Evolutionary conservation across 2,113 vertebrate genomes (phyloP).

Genomic region (Brachyistius frenatus): DNA sequence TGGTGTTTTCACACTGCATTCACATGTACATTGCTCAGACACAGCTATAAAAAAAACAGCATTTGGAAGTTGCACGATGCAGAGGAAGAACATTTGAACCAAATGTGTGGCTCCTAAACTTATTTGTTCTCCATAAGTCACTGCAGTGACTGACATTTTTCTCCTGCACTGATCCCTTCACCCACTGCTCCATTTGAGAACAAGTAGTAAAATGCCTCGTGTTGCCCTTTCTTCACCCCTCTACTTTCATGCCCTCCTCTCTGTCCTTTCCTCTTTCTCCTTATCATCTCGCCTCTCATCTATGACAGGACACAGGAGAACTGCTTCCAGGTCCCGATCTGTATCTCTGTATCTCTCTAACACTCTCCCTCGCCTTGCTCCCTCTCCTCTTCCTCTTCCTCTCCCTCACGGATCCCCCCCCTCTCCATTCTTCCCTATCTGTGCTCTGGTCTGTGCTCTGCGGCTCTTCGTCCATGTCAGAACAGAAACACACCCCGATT

Average conservation of each 20-base stretch:
- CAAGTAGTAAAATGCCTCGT: conserved; percentile 46
- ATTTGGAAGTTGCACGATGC: conserved; percentile 17
- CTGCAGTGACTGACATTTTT: conserved; percentile 60
- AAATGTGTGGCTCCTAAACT: conserved; percentile 28
- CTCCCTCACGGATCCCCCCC: conserved; percentile 16
- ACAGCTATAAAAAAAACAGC: not conserved
- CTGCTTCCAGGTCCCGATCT: conserved; percentile 75
- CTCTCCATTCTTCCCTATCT: conserved; percentile 27
- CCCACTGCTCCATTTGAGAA: conserved; percentile 42
- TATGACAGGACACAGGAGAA: conserved; percentile 70
- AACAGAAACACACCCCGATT: conserved; percentile 71
- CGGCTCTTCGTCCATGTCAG: conserved; percentile 66
- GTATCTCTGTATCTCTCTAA: conserved; percentile 71
- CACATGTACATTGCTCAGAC: conserved; percentile 26
- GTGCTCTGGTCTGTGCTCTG: conserved; percentile 66
- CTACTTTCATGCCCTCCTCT: conserved; percentile 45
- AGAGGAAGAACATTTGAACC: conserved; percentile 48
- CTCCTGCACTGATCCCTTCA: conserved; percentile 41
- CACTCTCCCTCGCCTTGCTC: conserved; percentile 23
- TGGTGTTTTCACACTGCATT: conserved; percentile 18
- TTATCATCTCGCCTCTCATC: conserved; percentile 68
- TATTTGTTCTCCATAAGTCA: conserved; percentile 22
- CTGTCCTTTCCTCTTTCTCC: conserved; percentile 56
- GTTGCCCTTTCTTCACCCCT: conserved; percentile 54
- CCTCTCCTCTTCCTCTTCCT: conserved; percentile 16